These are phyloP conservation scores for Onychorhynchus coronatus DNA, from an alignment of 2,113 vertebrate species.

Conservation along the genomic window DNA sequence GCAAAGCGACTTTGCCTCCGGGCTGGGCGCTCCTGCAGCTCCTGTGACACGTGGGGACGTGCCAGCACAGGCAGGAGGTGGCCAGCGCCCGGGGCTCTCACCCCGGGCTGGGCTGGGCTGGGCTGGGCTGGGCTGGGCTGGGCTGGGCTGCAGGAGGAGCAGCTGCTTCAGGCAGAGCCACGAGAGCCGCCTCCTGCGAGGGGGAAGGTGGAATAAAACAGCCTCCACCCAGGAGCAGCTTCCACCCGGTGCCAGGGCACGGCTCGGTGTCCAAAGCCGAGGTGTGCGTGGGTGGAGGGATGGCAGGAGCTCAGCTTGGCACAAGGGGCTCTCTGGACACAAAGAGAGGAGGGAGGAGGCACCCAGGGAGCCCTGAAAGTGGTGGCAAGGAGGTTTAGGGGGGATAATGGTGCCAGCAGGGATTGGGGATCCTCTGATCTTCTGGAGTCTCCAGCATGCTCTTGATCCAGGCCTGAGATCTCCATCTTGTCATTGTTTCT, in stretches of 20 bases:
- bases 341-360: not conserved
- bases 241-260: not conserved
- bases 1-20: not conserved
- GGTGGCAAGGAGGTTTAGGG: accelerated
- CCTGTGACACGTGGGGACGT: accelerated
- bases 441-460: not conserved
- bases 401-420: accelerated
- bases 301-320: not conserved
- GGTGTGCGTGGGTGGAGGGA: not conserved
- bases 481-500: not conserved
- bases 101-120: not conserved
- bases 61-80: not conserved
- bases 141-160: not conserved
- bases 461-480: not conserved
- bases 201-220: not conserved
- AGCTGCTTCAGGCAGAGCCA: not conserved
- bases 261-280: not conserved
- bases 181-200: not conserved
- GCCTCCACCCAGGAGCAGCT: not conserved
- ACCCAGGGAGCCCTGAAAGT: not conserved
- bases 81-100: not conserved
- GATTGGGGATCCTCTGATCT: not conserved
- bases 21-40: not conserved
- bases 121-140: too few relatives aligned
- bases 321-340: not conserved